Percentiles rank a stretch among this genome's conserved stretches.
These are phyloP conservation scores for Esox niger DNA, from an alignment of 2,113 vertebrate species.

Conservation along the genomic window DNA sequence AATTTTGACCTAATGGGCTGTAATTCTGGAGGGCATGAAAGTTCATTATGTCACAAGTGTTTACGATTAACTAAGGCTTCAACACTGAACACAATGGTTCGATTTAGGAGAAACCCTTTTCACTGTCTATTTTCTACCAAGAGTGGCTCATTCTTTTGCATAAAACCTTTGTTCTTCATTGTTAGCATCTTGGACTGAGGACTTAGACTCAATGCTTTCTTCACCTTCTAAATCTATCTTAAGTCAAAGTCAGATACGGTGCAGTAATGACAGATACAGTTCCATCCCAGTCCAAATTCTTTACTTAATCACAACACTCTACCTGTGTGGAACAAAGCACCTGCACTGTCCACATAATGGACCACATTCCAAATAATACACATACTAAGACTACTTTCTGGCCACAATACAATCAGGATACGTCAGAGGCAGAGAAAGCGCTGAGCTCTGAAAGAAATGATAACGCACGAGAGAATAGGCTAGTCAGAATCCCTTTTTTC, in stretches of 20 bases:
- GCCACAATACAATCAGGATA: conserved; percentile 33
- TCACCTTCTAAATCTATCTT: conserved; percentile 47
- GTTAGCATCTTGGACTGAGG: not conserved
- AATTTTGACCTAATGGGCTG: no score
- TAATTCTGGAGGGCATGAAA: no score
- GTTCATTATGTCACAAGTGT: no score
- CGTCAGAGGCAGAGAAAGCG: conserved; percentile 36
- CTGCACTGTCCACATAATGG: conserved; percentile 55
- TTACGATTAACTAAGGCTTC: no score
- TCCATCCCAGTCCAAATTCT: conserved; percentile 51
- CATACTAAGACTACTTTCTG: conserved; percentile 54
- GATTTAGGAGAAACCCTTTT: no score
- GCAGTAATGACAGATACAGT: conserved; percentile 49
- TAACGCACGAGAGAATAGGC: conserved; percentile 62
- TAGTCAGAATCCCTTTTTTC: conserved; percentile 60
- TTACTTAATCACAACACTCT: conserved; percentile 56
- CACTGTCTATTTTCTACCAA: not conserved
- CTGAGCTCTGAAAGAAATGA: conserved; percentile 57
- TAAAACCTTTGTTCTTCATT: not conserved
- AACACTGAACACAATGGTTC: no score
- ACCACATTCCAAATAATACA: conserved; percentile 40
- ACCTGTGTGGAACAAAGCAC: conserved; percentile 56
- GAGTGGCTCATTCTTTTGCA: not conserved
- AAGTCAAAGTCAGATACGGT: conserved; percentile 52
- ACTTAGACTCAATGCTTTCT: conserved; percentile 3